Base-by-base conservation (phyloP, 2,888 invertebrate genomes). In the Cephus pygmeus region DNA sequence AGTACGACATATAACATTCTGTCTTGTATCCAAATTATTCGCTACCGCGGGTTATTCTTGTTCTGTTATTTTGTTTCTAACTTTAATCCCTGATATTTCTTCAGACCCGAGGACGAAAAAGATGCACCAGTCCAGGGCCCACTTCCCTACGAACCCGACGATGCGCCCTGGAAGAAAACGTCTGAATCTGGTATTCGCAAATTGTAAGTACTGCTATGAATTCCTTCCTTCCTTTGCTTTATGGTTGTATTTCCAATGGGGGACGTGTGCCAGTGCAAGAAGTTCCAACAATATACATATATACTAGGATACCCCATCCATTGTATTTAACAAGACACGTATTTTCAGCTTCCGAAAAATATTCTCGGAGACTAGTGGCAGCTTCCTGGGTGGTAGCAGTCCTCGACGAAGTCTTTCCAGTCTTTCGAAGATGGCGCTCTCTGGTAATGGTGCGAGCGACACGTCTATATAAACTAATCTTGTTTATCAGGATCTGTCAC, bases 71-170 rank as follows among this genome's bases (percentile, higher is more conserved):
- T 34, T 71, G 36, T 69, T 77, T 30, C 30, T n/a, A 71, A 75
- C 56, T 36, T 23, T 23, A 35, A 69, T 75, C 34, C 75, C 33
- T 76, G 75, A 75, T 15, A 69, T n/a, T 78, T 34, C 75, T 71
- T 35, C 75, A 90, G 90, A 76, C 83, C 85, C 34, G 90, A 90
- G 69, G 93, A 92, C 73, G 95, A 96, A 73, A 96, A 96, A 82
- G 98, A 98, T 88, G 95, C 96, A 23, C 97, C 98, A 1, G 99
- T 99, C 0, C 98, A 99, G 91, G 99, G 99, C 4, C 99, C 99
- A 1, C 93, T 99, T 86, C 99, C 99, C 35, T 96, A 96, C 77
- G 99, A 99, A 91, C 99, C 99, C 0, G 98, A 98, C 88, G 99
- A 99, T 92, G 99, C 99, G 79, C 98, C 98, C 0, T 98, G 98